Evolutionary conservation across 2,888 invertebrate genomes (phyloP), one percentile per base, ranked within the genome.

Genomic region (Catocala sponsa): DNA sequence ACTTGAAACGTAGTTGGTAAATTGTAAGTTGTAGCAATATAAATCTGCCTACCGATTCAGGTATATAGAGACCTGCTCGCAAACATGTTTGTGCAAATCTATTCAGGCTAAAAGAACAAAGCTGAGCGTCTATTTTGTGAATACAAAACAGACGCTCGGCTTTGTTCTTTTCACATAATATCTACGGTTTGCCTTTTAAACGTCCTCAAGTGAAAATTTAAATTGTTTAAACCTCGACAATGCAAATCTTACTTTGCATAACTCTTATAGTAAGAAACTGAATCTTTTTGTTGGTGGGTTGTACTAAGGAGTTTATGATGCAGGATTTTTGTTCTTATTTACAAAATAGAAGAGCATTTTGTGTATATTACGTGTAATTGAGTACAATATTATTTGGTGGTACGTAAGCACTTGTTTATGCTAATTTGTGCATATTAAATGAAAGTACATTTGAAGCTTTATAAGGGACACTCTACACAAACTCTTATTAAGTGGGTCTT

Each of bases 211-310:
- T 15, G 25, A 9, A 46, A 46, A 46, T 46, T 46, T 15, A 46
- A 46, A 46, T 46, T 2, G 12, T 46, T 46, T 7, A 15, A 15
- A 15, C 15, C 46, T 7, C 7, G 15, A 46, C 46, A 46, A 46
- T 13, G 9, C 15, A 46, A 46, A 46, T 46, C 46, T 46, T 6
- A 9, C 15, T 46, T 46, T 46, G 46, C 46, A 46, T 46, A 46
- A 46, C 13, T 15, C 25, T 15, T 15, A 15, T 46, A 7, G 15
- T 46, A 46, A 15, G 46, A 5, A n/a, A 46, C 4, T 46, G 5
- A 7, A 7, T 7, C 10, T 15, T 4, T 46, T 46, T 46, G 15
- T 13, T 5, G 46, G 15, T 44, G 2, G 44, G 12, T 44, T 1
- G 5, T 4, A 15, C 46, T 10, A 9, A 15, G 15, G 9, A 46